Evolutionary conservation across 2,888 invertebrate species (phyloP).

Genomic region (Apantesis nais): DNA sequence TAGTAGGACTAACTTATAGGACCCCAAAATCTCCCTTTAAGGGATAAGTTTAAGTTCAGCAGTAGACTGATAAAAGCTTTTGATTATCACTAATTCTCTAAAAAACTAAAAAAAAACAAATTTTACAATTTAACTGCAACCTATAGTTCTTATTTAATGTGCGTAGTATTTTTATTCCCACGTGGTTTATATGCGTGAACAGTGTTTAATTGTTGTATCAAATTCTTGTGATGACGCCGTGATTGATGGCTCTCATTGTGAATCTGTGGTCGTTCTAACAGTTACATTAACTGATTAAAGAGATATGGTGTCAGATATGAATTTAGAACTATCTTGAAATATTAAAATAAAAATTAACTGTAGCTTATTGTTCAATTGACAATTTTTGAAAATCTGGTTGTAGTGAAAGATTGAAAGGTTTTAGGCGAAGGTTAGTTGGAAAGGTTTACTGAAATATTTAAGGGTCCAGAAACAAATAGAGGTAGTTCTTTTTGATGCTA

Average conservation of each 20-base stretch:
- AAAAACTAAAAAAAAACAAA: not conserved
- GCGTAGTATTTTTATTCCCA: conserved; percentile 29
- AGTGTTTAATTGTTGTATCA: conserved; percentile 18
- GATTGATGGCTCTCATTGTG: conserved; percentile 2
- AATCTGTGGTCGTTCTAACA: not conserved
- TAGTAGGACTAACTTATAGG: no score
- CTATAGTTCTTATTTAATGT: not conserved
- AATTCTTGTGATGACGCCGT: conserved; percentile 7
- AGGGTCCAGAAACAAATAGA: no score
- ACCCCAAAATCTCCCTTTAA: no score
- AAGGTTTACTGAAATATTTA: no score
- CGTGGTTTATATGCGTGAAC: conserved; percentile 14
- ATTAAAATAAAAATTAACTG: not conserved
- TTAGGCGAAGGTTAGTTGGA: not conserved
- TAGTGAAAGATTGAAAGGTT: not conserved
- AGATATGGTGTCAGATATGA: not conserved
- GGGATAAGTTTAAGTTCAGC: no score
- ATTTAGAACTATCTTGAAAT: not conserved
- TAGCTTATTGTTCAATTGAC: no score
- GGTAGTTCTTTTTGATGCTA: no score
- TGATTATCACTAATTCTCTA: no score
- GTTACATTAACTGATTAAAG: conserved; percentile 6
- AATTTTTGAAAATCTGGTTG: not conserved
- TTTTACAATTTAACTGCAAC: not conserved
- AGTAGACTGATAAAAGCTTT: no score